phyloP scores from a whole-genome alignment of 2,113 vertebrate genomes.

The Neolamprologus hecqui region DNA sequence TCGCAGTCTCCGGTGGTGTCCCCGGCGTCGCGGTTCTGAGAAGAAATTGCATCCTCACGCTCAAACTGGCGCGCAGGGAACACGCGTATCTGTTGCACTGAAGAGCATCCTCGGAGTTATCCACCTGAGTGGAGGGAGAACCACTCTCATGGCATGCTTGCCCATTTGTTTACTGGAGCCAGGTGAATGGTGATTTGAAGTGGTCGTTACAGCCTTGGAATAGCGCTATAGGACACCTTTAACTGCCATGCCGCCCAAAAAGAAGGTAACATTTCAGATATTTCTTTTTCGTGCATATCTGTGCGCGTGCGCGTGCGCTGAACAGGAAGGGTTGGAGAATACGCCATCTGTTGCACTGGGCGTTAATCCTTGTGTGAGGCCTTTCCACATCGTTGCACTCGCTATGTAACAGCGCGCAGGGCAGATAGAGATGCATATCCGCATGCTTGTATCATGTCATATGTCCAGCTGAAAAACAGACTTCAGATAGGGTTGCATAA shows the following conservation, averaged over 20 bases:
- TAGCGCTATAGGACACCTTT: background rate
- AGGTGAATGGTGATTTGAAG: constrained; percentile 22
- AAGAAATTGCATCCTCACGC: background rate
- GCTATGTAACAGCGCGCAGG: background rate
- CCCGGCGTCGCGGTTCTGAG: background rate
- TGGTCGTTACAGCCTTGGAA: constrained; percentile 5
- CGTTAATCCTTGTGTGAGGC: constrained; percentile 68
- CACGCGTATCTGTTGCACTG: background rate
- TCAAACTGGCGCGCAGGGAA: background rate
- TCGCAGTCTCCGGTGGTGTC: background rate
- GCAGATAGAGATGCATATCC: constrained; percentile 8
- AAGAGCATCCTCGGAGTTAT: background rate
- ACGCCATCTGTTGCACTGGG: constrained; percentile 70
- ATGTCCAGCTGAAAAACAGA: background rate
- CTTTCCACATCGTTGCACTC: constrained; percentile 46
- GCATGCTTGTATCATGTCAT: constrained; percentile 4
- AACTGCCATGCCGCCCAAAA: constrained; percentile 72
- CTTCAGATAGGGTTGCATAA: constrained; percentile 27
- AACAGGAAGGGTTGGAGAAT: constrained; percentile 44
- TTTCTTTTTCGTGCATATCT: background rate
- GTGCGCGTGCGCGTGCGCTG: background rate
- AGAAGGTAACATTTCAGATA: constrained; percentile 61
- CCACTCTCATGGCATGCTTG: background rate
- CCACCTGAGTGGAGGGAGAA: background rate
- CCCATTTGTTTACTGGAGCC: background rate